phyloP scores from a whole-genome alignment of 2,797 vertebrate species.

The Phataginus tricuspis region DNA sequence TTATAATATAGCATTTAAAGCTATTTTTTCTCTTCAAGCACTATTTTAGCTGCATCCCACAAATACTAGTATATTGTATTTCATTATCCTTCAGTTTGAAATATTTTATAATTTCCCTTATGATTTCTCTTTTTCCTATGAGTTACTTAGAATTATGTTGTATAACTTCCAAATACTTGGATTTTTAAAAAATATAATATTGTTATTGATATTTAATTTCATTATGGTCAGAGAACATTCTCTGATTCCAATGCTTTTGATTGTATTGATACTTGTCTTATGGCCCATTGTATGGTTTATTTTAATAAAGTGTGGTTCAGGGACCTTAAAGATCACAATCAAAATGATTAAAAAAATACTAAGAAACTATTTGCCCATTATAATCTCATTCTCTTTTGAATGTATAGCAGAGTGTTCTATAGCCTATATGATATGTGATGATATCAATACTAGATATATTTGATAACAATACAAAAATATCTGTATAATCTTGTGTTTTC shows the following conservation, averaged over 20 bases:
- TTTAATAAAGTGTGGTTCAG: background rate
- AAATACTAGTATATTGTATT: slow-evolving; percentile 23
- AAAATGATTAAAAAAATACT: slow-evolving; percentile 1
- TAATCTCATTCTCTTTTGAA: background rate
- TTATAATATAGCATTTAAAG: background rate
- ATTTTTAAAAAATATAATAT: background rate
- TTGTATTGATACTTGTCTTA: background rate
- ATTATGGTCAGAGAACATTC: background rate
- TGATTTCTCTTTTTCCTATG: background rate
- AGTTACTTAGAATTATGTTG: slow-evolving; percentile 1
- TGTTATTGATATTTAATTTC: slow-evolving; percentile 11
- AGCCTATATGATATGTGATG: background rate
- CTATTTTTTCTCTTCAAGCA: background rate
- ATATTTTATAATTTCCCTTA: slow-evolving; percentile 20
- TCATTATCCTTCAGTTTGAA: slow-evolving; percentile 9
- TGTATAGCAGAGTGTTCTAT: background rate
- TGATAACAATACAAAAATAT: too few relatives aligned
- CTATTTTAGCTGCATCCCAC: background rate
- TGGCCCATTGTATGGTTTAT: background rate
- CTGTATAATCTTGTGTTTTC: background rate
- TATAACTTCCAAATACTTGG: background rate
- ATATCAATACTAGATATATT: background rate
- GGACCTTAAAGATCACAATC: slow-evolving; percentile 2
- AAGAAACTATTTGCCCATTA: background rate
- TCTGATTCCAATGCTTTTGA: background rate